A percentile compares a stretch with the other conserved stretches of the same genome.
Conservation (phyloP, 2,113 vertebrate genomes). For the Chionomys nivalis region DNA sequence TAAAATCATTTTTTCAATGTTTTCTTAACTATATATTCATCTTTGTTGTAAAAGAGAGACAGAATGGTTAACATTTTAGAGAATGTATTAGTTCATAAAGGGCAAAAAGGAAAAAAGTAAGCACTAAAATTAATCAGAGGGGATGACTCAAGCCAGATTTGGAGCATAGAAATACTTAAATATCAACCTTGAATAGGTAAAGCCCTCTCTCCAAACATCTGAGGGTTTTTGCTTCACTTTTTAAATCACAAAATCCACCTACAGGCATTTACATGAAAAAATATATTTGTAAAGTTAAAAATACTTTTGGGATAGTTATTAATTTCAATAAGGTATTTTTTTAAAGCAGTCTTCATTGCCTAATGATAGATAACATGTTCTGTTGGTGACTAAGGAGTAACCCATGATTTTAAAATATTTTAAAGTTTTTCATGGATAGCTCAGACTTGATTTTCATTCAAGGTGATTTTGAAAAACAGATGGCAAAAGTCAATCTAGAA, state of each 20-base stretch:
- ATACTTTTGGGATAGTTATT: background rate
- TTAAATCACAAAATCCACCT: background rate
- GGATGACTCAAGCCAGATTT: background rate
- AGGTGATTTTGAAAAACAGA: background rate
- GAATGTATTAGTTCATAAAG: background rate
- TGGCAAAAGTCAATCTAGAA: background rate
- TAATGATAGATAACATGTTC: background rate
- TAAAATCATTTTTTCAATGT: slow-evolving; percentile 21
- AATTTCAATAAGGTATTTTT: background rate
- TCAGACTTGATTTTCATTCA: background rate
- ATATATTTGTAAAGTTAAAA: background rate
- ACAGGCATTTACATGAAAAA: background rate
- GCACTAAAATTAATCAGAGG: background rate
- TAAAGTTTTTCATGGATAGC: slow-evolving; percentile 19
- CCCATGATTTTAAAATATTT: background rate
- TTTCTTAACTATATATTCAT: background rate
- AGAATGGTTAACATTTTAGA: background rate
- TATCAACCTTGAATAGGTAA: background rate
- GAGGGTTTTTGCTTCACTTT: background rate
- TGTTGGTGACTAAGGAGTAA: background rate
- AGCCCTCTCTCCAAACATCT: background rate
- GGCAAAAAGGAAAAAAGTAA: background rate
- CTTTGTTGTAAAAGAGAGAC: slow-evolving; percentile 6
- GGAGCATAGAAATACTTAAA: background rate
- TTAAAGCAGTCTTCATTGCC: background rate